Conservation (phyloP, 2,888 invertebrate genomes). For the Zele albiditarsus region DNA sequence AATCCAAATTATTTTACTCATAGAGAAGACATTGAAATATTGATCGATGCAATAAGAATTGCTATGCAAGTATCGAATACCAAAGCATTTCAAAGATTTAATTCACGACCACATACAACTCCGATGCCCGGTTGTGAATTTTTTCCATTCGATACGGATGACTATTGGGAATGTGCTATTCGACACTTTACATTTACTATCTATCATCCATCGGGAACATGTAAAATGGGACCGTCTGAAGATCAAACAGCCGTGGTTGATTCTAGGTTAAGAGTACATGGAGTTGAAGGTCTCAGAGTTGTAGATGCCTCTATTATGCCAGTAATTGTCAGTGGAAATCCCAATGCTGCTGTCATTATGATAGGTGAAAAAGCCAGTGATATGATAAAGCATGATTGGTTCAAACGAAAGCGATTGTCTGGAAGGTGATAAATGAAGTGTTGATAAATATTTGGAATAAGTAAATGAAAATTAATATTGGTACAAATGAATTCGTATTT, state of each 20-base stretch:
- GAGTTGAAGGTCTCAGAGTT: constrained; percentile 84
- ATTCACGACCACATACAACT: constrained; percentile 85
- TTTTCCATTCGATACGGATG: constrained; percentile 82
- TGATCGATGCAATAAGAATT: constrained; percentile 89
- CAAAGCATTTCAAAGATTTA: constrained; percentile 86
- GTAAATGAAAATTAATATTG: not conserved
- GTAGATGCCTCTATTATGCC: constrained; percentile 93
- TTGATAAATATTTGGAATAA: not conserved
- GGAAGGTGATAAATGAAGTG: constrained; percentile 35
- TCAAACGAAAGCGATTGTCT: constrained; percentile 26
- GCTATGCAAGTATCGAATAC: constrained; percentile 87
- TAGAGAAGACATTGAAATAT: constrained; percentile 84
- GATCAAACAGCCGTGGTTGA: constrained; percentile 88
- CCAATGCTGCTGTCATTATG: constrained; percentile 92
- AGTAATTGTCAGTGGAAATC: constrained; percentile 90
- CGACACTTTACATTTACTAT: constrained; percentile 88
- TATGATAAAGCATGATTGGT: constrained; percentile 91
- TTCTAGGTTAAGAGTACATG: constrained; percentile 84
- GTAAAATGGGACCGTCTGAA: constrained; percentile 88
- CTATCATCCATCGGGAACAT: constrained; percentile 89
- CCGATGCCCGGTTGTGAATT: constrained; percentile 89
- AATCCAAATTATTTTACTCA: constrained; percentile 95
- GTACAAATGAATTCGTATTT: not conserved
- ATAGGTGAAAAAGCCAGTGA: constrained; percentile 93
- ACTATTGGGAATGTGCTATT: constrained; percentile 90